phyloP scores from a whole-genome alignment of 2,797 vertebrate species.

The Mus caroli region DNA sequence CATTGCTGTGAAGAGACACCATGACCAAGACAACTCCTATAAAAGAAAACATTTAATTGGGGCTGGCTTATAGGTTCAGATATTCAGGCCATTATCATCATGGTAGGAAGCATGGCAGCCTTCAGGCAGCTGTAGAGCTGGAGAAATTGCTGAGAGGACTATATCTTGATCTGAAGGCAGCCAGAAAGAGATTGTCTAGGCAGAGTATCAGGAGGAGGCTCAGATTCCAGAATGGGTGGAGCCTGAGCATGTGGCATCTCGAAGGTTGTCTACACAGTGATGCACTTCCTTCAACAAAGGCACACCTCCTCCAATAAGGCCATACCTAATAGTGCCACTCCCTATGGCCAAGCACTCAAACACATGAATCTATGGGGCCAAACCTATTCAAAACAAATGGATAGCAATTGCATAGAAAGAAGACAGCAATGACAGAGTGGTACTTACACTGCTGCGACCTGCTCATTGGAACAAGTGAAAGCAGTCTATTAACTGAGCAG shows the following conservation, averaged over 20 bases:
- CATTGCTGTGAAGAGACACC: not conserved
- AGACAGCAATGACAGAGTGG: not conserved
- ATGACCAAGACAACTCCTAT: not conserved
- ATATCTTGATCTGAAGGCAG: not conserved
- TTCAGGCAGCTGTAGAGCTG: not conserved
- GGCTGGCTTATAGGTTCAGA: not conserved
- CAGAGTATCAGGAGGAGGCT: not conserved
- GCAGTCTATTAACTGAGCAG: not conserved
- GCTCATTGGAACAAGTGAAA: not conserved
- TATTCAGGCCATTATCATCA: not conserved
- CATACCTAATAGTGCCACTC: not conserved
- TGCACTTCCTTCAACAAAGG: not conserved
- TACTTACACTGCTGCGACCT: accelerated
- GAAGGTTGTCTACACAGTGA: not conserved
- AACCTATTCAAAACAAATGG: not conserved
- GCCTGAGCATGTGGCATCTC: not conserved
- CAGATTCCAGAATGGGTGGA: not conserved
- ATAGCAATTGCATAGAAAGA: not conserved
- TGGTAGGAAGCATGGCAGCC: not conserved
- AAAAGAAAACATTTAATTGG: not conserved
- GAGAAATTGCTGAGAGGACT: not conserved
- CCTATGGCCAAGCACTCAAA: not conserved
- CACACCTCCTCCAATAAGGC: not conserved
- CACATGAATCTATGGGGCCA: no score
- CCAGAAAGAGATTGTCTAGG: not conserved